Base-by-base conservation (phyloP, 2,797 vertebrate genomes). In the Chanos chanos region DNA sequence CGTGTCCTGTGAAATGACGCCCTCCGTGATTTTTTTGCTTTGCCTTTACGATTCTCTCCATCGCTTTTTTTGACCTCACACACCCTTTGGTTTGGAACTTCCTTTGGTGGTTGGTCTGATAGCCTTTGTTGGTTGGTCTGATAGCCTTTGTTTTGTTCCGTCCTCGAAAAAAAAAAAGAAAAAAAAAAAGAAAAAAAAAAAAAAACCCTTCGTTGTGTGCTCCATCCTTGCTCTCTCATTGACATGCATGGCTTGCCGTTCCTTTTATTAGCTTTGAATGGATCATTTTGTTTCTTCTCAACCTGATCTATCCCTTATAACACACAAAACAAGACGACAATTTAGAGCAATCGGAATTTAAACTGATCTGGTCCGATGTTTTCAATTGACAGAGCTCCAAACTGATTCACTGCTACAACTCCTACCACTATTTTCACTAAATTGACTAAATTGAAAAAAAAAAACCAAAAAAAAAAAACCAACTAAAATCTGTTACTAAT, bases 361-460 rank as follows among this genome's bases (percentile, higher is more conserved):
- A 77, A 76, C 15, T 25, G 78, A 76, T 78, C 78, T 74, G 78
- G 85, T 85, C 81, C 77, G 82, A 83, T 89, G 84, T 84, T 76
- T 79, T 86, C 81, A 78, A 83, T 87, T 80, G 81, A 72, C 81
- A 81, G 79, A 87, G 78, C 84, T 88, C 78, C 85, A 86, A 78
- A 82, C 84, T 72, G 60, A 65, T 66, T 52, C 76, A 64, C 55
- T 64, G 56, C 55, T 70, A 45, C 34, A 66, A 68, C 64, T 70
- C 69, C 74, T 76, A 51, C 44, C 59, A 67, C 68, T 64, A 68
- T 47, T 52, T 61, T 58, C 66, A 84, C 82, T 71, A 86, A 89
- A 85, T 85, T 83, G 77, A 85, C 82, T 84, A 85, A 87, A 88
- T n/a, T n/a, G n/a, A n/a, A n/a, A n/a, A n/a, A n/a, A n/a, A n/a